A percentile compares a stretch with the other conserved stretches of the same genome.
Evolutionary conservation across 2,888 invertebrate genomes (phyloP).

Genomic region (Venusia cambrica): DNA sequence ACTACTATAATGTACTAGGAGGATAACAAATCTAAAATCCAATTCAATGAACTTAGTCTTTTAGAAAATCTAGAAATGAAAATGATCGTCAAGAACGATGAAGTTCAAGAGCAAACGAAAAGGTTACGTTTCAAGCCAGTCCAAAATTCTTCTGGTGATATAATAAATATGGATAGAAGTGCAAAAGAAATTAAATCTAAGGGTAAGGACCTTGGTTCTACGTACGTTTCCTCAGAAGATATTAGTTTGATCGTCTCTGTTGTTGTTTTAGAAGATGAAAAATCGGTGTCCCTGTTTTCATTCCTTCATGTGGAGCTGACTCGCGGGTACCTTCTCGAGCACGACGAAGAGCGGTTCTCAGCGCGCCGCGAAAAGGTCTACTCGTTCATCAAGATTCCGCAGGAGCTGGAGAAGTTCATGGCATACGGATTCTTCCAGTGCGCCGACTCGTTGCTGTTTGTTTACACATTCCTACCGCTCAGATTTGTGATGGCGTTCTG

Average conservation of each 20-base stretch:
- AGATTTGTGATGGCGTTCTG: conserved; percentile 93
- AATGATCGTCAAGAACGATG: conserved; percentile 64
- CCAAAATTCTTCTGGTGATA: conserved; percentile 57
- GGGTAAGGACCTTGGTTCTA: no score
- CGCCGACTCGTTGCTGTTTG: conserved; percentile 97
- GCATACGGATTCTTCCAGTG: conserved; percentile 97
- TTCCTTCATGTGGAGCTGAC: conserved; percentile 94
- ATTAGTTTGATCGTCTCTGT: no score
- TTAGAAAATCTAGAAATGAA: no score
- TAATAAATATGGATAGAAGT: conserved; percentile 53
- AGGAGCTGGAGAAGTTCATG: conserved; percentile 95
- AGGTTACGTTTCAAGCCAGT: conserved; percentile 69
- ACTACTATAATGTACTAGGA: no score
- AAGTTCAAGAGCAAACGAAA: conserved; percentile 65
- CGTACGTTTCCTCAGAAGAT: no score
- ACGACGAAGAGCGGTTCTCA: conserved; percentile 96
- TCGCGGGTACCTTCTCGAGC: conserved; percentile 95
- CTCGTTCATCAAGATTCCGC: conserved; percentile 97
- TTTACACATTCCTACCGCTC: conserved; percentile 98
- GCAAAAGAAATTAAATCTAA: conserved; percentile 55
- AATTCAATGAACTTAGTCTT: no score
- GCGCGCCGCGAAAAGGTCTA: conserved; percentile 97
- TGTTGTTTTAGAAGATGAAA: conserved; percentile 58
- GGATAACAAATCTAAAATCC: no score
- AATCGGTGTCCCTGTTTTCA: conserved; percentile 76